phyloP scores from a whole-genome alignment of 2,113 vertebrate species.

The Colinus virginianus region DNA sequence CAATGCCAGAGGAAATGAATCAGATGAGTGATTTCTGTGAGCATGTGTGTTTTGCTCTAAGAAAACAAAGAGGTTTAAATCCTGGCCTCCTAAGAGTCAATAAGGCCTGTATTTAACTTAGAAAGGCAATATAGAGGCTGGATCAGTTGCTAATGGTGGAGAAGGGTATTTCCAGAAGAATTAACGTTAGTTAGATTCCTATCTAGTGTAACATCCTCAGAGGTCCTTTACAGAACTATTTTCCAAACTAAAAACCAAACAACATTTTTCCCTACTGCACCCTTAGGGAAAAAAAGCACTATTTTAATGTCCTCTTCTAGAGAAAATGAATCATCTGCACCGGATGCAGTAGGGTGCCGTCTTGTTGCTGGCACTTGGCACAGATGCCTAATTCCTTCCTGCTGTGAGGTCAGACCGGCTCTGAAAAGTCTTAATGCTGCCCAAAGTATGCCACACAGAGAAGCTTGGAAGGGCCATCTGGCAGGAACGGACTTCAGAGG shows the following conservation, averaged over 20 bases:
- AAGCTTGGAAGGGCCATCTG: background rate
- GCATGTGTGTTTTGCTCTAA: background rate
- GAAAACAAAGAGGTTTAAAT: constrained; percentile 36
- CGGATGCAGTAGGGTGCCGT: background rate
- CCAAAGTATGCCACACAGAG: background rate
- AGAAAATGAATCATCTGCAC: background rate
- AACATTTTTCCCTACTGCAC: background rate
- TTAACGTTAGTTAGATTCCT: background rate
- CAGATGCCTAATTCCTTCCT: background rate
- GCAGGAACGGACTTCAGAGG: background rate
- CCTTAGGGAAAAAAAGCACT: background rate
- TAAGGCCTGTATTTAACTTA: background rate
- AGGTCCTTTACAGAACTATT: background rate
- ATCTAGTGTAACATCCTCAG: background rate
- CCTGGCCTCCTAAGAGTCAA: background rate
- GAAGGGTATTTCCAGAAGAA: constrained; percentile 24
- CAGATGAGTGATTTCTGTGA: constrained; percentile 28
- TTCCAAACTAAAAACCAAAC: background rate
- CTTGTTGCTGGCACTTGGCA: background rate
- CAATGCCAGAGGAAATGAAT: constrained; percentile 63
- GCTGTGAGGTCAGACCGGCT: background rate
- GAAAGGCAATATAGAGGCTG: background rate
- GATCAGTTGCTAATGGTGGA: background rate
- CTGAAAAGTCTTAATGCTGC: background rate
- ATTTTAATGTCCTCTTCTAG: background rate